A percentile compares a stretch with the other conserved stretches of the same genome.
Evolutionary conservation across 2,888 invertebrate species (phyloP).

Genomic region (Pharmacophagus antenor): DNA sequence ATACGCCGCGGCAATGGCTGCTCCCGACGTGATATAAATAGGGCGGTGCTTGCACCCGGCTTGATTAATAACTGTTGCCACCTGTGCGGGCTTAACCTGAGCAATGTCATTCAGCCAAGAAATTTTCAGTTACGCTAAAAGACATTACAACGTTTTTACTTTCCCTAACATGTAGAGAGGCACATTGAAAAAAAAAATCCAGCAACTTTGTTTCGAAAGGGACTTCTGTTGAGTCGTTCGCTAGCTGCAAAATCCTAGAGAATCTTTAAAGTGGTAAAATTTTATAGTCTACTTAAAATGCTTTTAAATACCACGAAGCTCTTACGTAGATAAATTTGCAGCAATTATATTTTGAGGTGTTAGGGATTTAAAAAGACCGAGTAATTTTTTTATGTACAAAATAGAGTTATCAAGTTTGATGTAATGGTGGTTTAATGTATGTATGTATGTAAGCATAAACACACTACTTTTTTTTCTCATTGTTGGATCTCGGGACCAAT

Average conservation of each 20-base stretch:
- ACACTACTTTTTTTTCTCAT: too few relatives aligned
- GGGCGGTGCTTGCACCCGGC: conserved; percentile 47
- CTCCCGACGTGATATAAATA: conserved; percentile 66
- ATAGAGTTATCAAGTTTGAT: not conserved
- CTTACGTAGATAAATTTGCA: not conserved
- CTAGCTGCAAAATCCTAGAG: not conserved
- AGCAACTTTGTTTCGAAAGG: not conserved
- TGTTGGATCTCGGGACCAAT: too few relatives aligned
- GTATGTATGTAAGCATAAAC: too few relatives aligned
- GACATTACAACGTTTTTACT: conserved; percentile 40
- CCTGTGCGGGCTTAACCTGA: conserved; percentile 56
- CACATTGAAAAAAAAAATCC: not conserved
- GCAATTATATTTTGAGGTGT: not conserved
- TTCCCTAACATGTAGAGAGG: not conserved
- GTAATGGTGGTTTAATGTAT: too few relatives aligned
- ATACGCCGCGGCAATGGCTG: conserved; percentile 47
- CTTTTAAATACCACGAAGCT: not conserved
- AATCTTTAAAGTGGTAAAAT: conserved; percentile 5
- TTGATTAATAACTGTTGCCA: conserved; percentile 69
- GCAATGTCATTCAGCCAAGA: conserved; percentile 37
- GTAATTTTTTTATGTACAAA: not conserved
- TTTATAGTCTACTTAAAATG: conserved; percentile 1
- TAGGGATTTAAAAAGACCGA: not conserved
- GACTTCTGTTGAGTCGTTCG: not conserved
- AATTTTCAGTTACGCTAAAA: conserved; percentile 36